phyloP scores from a whole-genome alignment of 2,888 invertebrate genomes.

The Orthosia incerta region DNA sequence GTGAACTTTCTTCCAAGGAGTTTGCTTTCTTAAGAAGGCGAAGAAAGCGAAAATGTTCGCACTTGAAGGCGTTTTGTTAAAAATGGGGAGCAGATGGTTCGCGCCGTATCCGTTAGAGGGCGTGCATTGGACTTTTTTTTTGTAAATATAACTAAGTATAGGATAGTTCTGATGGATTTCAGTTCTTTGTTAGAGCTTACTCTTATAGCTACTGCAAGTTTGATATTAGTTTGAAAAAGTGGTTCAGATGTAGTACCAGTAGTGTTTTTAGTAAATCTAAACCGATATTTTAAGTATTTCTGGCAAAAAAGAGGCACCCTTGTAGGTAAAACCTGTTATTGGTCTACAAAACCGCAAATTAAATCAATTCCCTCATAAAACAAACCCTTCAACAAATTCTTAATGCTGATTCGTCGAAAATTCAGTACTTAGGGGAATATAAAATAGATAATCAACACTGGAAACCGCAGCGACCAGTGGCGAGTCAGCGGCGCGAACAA shows the following conservation, averaged over 20 bases:
- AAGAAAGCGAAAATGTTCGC: slow-evolving; percentile 89
- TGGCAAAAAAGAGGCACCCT: background rate
- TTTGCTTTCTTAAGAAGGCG: slow-evolving; percentile 88
- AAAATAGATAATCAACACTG: slow-evolving; percentile 66
- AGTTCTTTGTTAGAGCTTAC: slow-evolving; percentile 12
- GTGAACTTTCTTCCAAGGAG: slow-evolving; percentile 87
- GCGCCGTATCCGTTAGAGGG: slow-evolving; percentile 80
- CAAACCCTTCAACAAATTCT: slow-evolving; percentile 48
- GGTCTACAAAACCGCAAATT: slow-evolving; percentile 12
- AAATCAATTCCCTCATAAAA: slow-evolving; percentile 33
- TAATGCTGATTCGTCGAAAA: slow-evolving; percentile 58
- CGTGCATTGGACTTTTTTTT: slow-evolving; percentile 73
- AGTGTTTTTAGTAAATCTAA: background rate
- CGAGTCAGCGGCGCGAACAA: slow-evolving; percentile 66
- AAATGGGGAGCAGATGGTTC: slow-evolving; percentile 83
- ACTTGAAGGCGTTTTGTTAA: slow-evolving; percentile 87
- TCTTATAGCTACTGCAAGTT: slow-evolving; percentile 5
- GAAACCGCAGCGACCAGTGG: slow-evolving; percentile 66
- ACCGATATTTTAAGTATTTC: background rate
- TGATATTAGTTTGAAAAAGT: background rate
- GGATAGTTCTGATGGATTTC: slow-evolving; percentile 43
- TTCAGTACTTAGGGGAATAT: slow-evolving; percentile 57
- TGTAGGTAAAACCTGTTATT: background rate
- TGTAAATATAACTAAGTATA: slow-evolving; percentile 27
- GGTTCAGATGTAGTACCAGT: fast-evolving